Percentiles rank a stretch among this genome's conserved stretches.
Conservation (phyloP, 2,113 vertebrate species). For the Phyllopteryx taeniolatus region DNA sequence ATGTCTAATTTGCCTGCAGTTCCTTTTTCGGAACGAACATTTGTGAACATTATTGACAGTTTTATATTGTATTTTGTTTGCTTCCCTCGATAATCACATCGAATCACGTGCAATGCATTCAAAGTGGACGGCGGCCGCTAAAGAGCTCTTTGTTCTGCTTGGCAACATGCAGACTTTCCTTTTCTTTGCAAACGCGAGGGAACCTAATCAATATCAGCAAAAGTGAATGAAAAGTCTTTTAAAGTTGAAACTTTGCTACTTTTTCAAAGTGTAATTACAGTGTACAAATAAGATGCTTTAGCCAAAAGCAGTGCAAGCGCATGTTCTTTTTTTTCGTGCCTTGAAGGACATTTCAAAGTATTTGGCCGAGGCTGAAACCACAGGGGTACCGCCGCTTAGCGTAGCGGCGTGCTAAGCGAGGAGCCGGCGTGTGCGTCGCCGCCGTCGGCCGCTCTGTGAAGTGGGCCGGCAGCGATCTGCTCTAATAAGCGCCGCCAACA, state of each 20-base stretch:
- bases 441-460: slow-evolving; percentile 66
- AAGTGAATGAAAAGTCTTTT: slow-evolving; percentile 55
- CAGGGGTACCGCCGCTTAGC: slow-evolving; percentile 69
- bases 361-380: slow-evolving; percentile 66
- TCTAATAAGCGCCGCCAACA: slow-evolving; percentile 63
- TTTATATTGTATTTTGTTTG: not conserved
- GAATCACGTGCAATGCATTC: slow-evolving; percentile 59
- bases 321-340: slow-evolving; percentile 61
- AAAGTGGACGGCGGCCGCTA: slow-evolving; percentile 60
- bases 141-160: slow-evolving; percentile 65
- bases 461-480: slow-evolving; percentile 57
- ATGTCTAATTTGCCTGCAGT: not conserved
- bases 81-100: slow-evolving; percentile 61
- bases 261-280: slow-evolving; percentile 72
- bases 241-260: slow-evolving; percentile 71
- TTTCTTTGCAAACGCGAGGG: slow-evolving; percentile 32
- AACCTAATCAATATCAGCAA: slow-evolving; percentile 68
- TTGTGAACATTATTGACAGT: slow-evolving; percentile 58
- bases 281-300: slow-evolving; percentile 69
- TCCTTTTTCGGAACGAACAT: slow-evolving; percentile 38
- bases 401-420: slow-evolving; percentile 66
- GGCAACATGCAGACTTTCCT: slow-evolving; percentile 17
- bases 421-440: slow-evolving; percentile 62
- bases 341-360: slow-evolving; percentile 75
- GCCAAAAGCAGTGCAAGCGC: slow-evolving; percentile 62